These are phyloP conservation scores for Xestia xanthographa DNA, from an alignment of 2,888 invertebrate species.

Conservation along the genomic window DNA sequence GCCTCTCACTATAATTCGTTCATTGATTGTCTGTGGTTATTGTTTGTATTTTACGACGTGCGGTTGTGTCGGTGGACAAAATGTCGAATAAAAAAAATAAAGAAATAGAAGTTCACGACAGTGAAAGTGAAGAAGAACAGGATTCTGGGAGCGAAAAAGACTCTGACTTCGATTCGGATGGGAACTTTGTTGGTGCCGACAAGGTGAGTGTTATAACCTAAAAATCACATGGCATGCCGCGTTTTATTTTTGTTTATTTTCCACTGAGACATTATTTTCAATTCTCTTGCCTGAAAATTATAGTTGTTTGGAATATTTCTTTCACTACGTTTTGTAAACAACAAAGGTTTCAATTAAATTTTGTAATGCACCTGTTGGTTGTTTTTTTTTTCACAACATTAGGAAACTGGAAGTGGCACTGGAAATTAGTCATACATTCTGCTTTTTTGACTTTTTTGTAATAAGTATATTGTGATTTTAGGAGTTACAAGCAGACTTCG, in stretches of 20 bases:
- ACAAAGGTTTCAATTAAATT: neutral
- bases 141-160: slow-evolving; percentile 83
- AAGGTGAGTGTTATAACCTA: slow-evolving; percentile 88
- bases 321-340: neutral
- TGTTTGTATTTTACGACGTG: slow-evolving; percentile 56
- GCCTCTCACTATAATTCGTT: neutral
- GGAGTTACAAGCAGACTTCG: slow-evolving; percentile 97
- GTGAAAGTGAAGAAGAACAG: slow-evolving; percentile 86
- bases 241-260: slow-evolving; percentile 51
- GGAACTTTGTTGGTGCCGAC: slow-evolving; percentile 90
- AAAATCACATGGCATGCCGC: slow-evolving; percentile 80
- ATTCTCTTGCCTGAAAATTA: neutral
- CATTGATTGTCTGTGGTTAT: slow-evolving; percentile 35
- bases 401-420: slow-evolving; percentile 35
- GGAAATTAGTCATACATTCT: slow-evolving; percentile 20
- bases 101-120: slow-evolving; percentile 81
- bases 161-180: slow-evolving; percentile 88
- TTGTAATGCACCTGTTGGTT: neutral
- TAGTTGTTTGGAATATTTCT: neutral
- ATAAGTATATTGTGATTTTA: slow-evolving; percentile 69
- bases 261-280: neutral
- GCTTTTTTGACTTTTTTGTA: neutral
- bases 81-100: slow-evolving; percentile 88
- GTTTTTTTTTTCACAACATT: slow-evolving; percentile 42
- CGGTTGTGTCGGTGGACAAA: slow-evolving; percentile 59